These are phyloP conservation scores for Drosophila monieri DNA, from an alignment of 2,888 invertebrate species.

Conservation along the genomic window DNA sequence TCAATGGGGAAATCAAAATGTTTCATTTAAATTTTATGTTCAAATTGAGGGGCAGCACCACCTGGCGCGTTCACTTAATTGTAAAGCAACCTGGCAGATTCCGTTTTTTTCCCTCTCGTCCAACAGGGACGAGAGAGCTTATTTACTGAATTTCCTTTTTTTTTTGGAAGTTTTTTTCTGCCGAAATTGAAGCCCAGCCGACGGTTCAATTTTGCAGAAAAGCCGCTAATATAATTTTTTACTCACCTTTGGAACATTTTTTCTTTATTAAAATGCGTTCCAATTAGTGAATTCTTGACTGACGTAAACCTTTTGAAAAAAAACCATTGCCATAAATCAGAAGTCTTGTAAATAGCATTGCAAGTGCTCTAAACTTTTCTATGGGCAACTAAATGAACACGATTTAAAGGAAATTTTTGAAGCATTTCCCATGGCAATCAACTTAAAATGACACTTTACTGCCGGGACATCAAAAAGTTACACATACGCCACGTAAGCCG, in stretches of 20 bases:
- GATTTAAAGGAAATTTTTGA: conserved; percentile 20
- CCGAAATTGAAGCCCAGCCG: conserved; percentile 25
- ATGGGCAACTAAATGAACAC: neutral
- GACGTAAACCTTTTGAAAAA: neutral
- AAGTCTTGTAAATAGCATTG: neutral
- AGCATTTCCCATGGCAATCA: conserved; percentile 21
- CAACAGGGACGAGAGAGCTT: conserved; percentile 29
- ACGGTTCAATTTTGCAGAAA: neutral
- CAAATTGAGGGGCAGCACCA: conserved; percentile 23
- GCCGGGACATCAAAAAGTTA: conserved; percentile 37
- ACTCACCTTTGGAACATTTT: neutral
- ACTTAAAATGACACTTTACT: conserved; percentile 29
- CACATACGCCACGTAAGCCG: conserved; percentile 30
- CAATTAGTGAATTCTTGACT: neutral
- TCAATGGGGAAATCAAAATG: conserved; percentile 26
- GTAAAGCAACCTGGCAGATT: conserved; percentile 8
- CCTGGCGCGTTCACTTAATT: conserved; percentile 30
- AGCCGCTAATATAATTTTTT: neutral
- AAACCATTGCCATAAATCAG: neutral
- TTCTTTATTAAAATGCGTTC: conserved; percentile 1
- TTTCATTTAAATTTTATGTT: conserved; percentile 23
- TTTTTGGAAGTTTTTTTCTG: conserved; percentile 7
- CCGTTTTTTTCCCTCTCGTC: conserved; percentile 1
- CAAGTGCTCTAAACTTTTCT: neutral
- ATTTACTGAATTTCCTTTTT: conserved; percentile 17